phyloP scores from a whole-genome alignment of 2,797 vertebrate genomes.

The Coreius guichenoti region DNA sequence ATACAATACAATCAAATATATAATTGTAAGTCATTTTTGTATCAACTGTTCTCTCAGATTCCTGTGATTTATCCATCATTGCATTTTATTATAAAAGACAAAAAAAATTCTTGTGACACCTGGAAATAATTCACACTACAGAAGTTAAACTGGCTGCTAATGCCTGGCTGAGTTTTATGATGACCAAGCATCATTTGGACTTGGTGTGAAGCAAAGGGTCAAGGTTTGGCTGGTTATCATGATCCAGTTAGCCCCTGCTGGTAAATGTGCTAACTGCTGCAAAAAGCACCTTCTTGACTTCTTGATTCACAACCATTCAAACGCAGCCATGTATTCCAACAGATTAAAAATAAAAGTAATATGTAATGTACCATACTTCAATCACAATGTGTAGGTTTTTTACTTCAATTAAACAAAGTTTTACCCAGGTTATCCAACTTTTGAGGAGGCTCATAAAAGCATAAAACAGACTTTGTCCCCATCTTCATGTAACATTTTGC shows the following conservation, averaged over 20 bases:
- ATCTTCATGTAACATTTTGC: background rate
- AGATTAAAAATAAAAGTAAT: too few relatives aligned
- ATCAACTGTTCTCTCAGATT: background rate
- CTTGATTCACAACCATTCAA: background rate
- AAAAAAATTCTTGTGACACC: too few relatives aligned
- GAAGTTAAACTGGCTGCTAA: background rate
- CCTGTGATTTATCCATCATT: background rate
- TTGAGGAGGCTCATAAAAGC: background rate
- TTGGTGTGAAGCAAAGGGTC: too few relatives aligned
- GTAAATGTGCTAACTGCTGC: background rate
- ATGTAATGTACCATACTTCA: background rate
- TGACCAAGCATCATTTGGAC: too few relatives aligned
- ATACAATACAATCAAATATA: background rate
- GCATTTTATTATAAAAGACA: background rate
- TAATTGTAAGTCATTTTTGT: background rate
- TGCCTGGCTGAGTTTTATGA: background rate
- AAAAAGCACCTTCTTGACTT: background rate
- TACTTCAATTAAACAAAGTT: background rate
- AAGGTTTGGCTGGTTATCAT: too few relatives aligned
- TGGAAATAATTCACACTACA: background rate
- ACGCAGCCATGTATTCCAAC: background rate
- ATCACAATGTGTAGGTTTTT: background rate
- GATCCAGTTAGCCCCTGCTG: background rate
- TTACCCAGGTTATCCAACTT: background rate
- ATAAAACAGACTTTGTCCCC: background rate